Base-by-base conservation (phyloP, 2,888 invertebrate genomes). In the Cybosia mesomella region DNA sequence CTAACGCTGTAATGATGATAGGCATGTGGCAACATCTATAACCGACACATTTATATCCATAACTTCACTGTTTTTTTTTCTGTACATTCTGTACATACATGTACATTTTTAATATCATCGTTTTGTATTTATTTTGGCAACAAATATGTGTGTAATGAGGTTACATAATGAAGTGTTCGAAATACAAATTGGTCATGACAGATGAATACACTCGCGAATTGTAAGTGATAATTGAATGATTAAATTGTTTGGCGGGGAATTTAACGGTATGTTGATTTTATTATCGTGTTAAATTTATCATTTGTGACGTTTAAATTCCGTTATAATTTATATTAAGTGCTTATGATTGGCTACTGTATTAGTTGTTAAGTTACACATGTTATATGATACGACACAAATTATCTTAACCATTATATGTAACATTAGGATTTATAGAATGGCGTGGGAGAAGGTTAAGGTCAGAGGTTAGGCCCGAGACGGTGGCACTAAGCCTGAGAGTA, bases 61-160 rank as follows among this genome's bases (percentile, higher is more conserved):
- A 34, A 34, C 22, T 18, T 1, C 18, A 15, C 15, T 34, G 34
- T 9, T 39, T 18, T 15, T 43, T 24, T 13, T 55, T 55, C 24
- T 0, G 22, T 15, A 24, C 5, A 11, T n/a, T n/a, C n/a, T n/a
- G n/a, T n/a, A n/a, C n/a, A n/a, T n/a, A n/a, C n/a, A n/a, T n/a
- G n/a, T n/a, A 13, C 0, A 24, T 18, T 32, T 65, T 65, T 22
- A 58, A 58, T 49, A 34, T 0, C 21, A 2, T 28, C 32, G 13
- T 24, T 24, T 58, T 49, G 13, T 18, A 49, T 65, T 49, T 49
- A 32, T 49, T 22, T 10, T 34, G 34, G 28, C 32, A 49, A 58
- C 64, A n/a, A 61, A 57, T 53, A 43, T 64, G 11, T 58, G 9
- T 53, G 34, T 49, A 65, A 58, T 36, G 64, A 58, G 58, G 65